Conservation (phyloP, 2,797 vertebrate genomes). For the Myotis daubentonii region DNA sequence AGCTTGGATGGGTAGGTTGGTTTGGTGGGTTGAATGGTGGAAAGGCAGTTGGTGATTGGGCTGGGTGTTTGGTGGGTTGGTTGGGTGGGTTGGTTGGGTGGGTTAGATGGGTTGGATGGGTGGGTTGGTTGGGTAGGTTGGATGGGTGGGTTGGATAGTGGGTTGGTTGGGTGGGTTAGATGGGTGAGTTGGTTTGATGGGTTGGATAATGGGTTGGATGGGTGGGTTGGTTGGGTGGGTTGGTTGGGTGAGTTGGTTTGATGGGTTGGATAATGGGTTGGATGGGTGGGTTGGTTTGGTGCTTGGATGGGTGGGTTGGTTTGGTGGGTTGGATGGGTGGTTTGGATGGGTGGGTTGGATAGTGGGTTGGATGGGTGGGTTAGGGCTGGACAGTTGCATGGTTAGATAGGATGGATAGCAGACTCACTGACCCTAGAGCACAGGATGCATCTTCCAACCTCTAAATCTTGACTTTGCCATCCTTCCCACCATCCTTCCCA, state of each 20-base stretch:
- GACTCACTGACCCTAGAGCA: not conserved
- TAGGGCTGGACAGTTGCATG: not conserved
- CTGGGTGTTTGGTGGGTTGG: not conserved
- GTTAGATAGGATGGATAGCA: accelerated
- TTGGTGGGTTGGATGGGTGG: too few species aligned
- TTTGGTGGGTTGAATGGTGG: not conserved
- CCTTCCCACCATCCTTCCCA: not conserved
- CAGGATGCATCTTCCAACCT: not conserved
- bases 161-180: not conserved
- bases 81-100: too few species aligned
- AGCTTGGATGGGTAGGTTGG: not conserved
- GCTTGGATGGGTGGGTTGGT: not conserved
- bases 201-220: too few species aligned
- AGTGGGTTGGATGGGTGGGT: not conserved
- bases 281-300: too few species aligned
- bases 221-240: too few species aligned
- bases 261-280: not conserved
- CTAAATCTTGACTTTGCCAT: not conserved
- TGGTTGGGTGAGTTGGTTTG: not conserved
- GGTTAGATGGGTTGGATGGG: too few species aligned
- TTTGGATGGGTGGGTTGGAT: not conserved
- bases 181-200: too few species aligned
- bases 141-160: too few species aligned
- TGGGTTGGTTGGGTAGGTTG: too few species aligned
- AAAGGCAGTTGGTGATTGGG: not conserved